phyloP scores from a whole-genome alignment of 2,888 invertebrate genomes.

The Portevinia maculata region DNA sequence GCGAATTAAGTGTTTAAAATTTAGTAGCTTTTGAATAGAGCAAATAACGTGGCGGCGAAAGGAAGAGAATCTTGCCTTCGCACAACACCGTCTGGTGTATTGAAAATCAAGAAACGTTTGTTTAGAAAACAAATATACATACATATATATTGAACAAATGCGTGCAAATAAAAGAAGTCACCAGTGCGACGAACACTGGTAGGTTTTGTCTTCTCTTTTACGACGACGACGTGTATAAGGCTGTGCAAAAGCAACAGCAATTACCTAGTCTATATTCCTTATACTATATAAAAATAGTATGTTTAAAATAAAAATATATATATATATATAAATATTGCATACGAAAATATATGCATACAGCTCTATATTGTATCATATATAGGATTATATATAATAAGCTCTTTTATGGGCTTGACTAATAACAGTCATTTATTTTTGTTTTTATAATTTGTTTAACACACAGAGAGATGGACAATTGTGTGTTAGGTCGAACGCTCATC shows the following conservation, averaged over 20 bases:
- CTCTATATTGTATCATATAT: slow-evolving; percentile 70
- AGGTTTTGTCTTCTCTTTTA: slow-evolving; percentile 41
- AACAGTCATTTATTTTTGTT: slow-evolving; percentile 40
- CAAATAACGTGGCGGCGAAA: slow-evolving; percentile 28
- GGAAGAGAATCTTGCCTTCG: neutral
- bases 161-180: slow-evolving; percentile 73
- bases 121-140: slow-evolving; percentile 13
- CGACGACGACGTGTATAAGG: slow-evolving; percentile 24
- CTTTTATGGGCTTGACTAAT: slow-evolving; percentile 66
- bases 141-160: slow-evolving; percentile 55
- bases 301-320: slow-evolving; percentile 75
- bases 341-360: slow-evolving; percentile 81
- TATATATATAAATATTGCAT: slow-evolving; percentile 79
- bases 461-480: slow-evolving; percentile 74
- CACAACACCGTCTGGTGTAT: slow-evolving; percentile 28
- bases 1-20: slow-evolving; percentile 16
- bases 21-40: neutral
- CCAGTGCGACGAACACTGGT: slow-evolving; percentile 32
- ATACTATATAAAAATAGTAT: slow-evolving; percentile 74
- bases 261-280: slow-evolving; percentile 62
- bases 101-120: slow-evolving; percentile 15
- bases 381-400: slow-evolving; percentile 71
- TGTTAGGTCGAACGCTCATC: slow-evolving; percentile 28
- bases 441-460: slow-evolving; percentile 71
- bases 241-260: slow-evolving; percentile 68